Percentiles rank a stretch among this genome's conserved stretches.
phyloP scores from a whole-genome alignment of 2,797 vertebrate genomes.

The Melanotaenia maccullochi region DNA sequence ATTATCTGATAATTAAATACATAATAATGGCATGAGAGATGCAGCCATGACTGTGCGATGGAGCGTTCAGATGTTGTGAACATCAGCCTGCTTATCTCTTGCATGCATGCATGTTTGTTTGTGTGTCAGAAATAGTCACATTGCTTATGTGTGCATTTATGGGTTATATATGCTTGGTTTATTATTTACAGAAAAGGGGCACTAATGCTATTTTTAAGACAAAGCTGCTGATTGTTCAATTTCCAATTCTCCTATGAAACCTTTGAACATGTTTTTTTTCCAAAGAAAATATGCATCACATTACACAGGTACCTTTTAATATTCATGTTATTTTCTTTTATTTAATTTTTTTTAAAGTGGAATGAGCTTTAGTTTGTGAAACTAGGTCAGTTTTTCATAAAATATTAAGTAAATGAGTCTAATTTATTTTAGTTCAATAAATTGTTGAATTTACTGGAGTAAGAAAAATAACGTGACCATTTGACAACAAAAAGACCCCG shows the following conservation, averaged over 20 bases:
- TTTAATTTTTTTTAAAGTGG: not conserved
- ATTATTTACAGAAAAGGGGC: not conserved
- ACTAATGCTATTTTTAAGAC: slow-evolving; percentile 24
- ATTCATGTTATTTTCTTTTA: not conserved
- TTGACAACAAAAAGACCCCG: not conserved
- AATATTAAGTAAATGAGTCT: not conserved
- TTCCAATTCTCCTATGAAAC: not conserved
- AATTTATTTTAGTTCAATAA: not conserved
- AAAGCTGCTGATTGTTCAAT: slow-evolving; percentile 12
- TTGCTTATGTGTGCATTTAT: slow-evolving; percentile 7
- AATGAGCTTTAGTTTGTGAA: not conserved
- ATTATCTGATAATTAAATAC: slow-evolving; percentile 79
- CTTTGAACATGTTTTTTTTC: not conserved
- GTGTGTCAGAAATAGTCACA: slow-evolving; percentile 3
- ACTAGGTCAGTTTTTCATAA: not conserved
- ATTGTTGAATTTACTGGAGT: not conserved
- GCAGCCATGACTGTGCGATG: slow-evolving; percentile 22
- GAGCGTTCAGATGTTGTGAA: slow-evolving; percentile 23
- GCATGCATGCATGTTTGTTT: slow-evolving; percentile 9
- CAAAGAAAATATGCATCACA: not conserved
- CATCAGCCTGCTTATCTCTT: not conserved
- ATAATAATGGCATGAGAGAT: slow-evolving; percentile 50
- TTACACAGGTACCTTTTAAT: not conserved
- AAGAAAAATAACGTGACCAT: not conserved
- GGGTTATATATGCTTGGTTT: slow-evolving; percentile 4